Base-by-base conservation (phyloP, 1,140 invertebrate genomes). In the Vanessa tameamea region DNA sequence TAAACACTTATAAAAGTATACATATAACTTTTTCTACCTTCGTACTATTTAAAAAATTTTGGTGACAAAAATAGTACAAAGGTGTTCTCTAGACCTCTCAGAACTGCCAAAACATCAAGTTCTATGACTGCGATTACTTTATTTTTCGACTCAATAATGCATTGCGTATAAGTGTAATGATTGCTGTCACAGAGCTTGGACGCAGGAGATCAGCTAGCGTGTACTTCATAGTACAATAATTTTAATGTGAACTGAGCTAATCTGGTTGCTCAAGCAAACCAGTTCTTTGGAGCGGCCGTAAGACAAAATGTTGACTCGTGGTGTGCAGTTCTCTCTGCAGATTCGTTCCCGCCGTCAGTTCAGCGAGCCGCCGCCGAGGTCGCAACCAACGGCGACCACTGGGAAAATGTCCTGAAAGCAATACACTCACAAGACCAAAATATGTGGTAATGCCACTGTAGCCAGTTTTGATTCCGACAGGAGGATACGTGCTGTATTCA, bases 301-400 rank as follows among this genome's bases (percentile, higher is more conserved):
- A 82, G 87, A 86, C 87, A 83, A 69, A 81, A 83, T 92, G 86
- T 82, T 93, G 92, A 93, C 88, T 77, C 87, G 92, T 92, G 85
- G 91, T 92, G 90, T 91, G 91, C 88, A 93, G 93, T 93, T 93
- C 88, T 93, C 87, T 93, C 93, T 88, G 80, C 93, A 93, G 93
- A 92, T 93, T 75, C 78, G 83, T 83, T 87, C 80, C 85, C 88
- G 88, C 82, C 88, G 51, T 69, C 89, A 57, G 86, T 88, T 31
- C 86, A 80, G 53, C 87, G 87, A 51, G 90, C 88, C 65, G 92
- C 89, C 79, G 73, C 66, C 81, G 88, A 93, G 76, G 92, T 93
- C 75, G 91, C 92, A 70, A 65, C 78, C 84, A 92, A 91, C 84
- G 92, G 92, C 75, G 92, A 93, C 87, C 89, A 88, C 84, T 92